A percentile compares a stretch with the other conserved stretches of the same genome.
phyloP scores from a whole-genome alignment of 2,888 invertebrate species.

The Parnassius apollo region DNA sequence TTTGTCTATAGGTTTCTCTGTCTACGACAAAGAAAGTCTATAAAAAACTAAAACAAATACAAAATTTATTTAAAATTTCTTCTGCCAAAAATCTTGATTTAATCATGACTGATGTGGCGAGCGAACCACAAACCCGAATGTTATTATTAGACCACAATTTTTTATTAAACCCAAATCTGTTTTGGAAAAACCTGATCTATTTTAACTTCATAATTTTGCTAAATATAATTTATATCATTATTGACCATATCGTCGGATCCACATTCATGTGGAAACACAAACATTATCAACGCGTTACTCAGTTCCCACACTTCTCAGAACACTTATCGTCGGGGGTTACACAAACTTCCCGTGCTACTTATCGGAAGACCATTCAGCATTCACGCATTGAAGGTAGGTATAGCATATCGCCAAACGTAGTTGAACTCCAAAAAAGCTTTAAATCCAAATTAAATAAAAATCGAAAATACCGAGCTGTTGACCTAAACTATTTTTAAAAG shows the following conservation, averaged over 20 bases:
- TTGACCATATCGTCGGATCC: neutral
- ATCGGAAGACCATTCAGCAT: slow-evolving; percentile 9
- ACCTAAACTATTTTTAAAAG: too few relatives aligned
- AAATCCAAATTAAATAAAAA: too few relatives aligned
- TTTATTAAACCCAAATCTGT: slow-evolving; percentile 7
- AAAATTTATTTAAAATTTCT: slow-evolving; percentile 21
- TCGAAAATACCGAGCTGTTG: too few relatives aligned
- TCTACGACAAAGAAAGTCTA: too few relatives aligned
- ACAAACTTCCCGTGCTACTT: slow-evolving; percentile 20
- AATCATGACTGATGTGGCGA: slow-evolving; percentile 1
- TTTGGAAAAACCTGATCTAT: slow-evolving; percentile 9
- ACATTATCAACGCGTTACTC: neutral
- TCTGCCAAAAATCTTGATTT: slow-evolving; percentile 14
- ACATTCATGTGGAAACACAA: neutral
- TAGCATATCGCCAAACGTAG: too few relatives aligned
- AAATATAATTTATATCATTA: too few relatives aligned
- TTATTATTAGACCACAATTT: slow-evolving; percentile 26
- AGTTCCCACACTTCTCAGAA: slow-evolving; percentile 15
- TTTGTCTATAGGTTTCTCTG: too few relatives aligned
- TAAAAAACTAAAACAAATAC: slow-evolving; percentile 2
- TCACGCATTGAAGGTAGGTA: neutral
- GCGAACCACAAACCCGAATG: slow-evolving; percentile 32
- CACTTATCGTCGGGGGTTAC: slow-evolving; percentile 12
- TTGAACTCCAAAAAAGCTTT: too few relatives aligned
- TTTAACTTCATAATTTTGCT: too few relatives aligned